phyloP scores from a whole-genome alignment of 2,113 vertebrate species.

The Saimiri boliviensis region DNA sequence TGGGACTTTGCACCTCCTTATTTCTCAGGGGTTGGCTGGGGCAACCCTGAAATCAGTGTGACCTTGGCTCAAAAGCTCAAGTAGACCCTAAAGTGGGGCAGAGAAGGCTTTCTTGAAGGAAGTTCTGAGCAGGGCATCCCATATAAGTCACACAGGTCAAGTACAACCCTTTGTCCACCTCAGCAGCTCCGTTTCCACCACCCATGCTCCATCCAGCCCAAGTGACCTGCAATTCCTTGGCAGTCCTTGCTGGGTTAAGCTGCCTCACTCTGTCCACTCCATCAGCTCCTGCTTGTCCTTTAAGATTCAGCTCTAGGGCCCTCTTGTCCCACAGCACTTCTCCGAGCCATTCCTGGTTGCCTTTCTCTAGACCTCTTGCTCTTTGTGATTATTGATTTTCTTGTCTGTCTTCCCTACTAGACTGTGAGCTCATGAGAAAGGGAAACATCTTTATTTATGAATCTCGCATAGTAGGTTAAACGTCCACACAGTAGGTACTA shows the following conservation, averaged over 20 bases:
- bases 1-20: neutral
- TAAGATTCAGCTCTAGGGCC: neutral
- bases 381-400: fast-evolving
- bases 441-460: neutral
- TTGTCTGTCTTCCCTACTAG: neutral
- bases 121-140: neutral
- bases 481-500: neutral
- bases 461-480: too few species aligned
- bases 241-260: fast-evolving
- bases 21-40: neutral
- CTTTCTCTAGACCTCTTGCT: neutral
- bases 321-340: neutral
- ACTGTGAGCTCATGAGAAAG: neutral
- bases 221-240: neutral
- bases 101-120: neutral
- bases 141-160: fast-evolving
- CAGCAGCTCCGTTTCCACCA: fast-evolving
- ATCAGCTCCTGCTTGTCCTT: neutral
- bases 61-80: neutral
- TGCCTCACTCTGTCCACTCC: neutral
- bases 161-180: neutral
- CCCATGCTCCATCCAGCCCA: fast-evolving
- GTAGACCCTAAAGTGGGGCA: neutral
- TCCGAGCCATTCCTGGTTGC: neutral
- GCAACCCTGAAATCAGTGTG: neutral